Evolutionary conservation across 2,797 vertebrate species (phyloP).

Genomic region (Hypotaenidia philippensis): DNA sequence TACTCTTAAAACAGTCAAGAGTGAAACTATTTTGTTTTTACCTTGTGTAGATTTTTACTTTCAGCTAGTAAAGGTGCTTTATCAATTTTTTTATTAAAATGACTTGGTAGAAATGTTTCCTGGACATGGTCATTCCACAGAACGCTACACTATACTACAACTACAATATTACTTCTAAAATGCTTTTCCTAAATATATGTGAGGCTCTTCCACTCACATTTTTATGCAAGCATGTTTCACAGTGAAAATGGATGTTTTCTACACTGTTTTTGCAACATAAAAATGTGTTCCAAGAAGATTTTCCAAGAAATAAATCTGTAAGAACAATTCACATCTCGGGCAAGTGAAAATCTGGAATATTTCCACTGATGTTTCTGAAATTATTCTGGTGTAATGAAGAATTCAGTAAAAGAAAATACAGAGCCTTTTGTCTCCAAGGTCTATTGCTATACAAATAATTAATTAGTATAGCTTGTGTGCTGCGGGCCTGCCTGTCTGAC

Average conservation of each 20-base stretch:
- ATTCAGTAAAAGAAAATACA: neutral
- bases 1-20: too few relatives aligned
- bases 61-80: neutral
- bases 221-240: neutral
- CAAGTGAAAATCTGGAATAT: neutral
- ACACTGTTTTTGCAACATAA: neutral
- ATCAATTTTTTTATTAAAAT: neutral
- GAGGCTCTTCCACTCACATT: neutral
- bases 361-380: neutral
- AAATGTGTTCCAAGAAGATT: neutral
- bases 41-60: neutral
- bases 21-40: neutral
- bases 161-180: neutral
- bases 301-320: neutral
- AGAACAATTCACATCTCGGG: neutral
- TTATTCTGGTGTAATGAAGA: neutral
- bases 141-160: neutral
- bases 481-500: slow-evolving; percentile 43
- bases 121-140: rapidly evolving
- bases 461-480: slow-evolving; percentile 29
- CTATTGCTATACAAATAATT: slow-evolving; percentile 51
- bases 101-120: neutral
- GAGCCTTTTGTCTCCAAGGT: slow-evolving; percentile 2
- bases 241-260: neutral
- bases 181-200: neutral